Conservation (phyloP, 2,113 vertebrate species). For the Emydocephalus ijimae region DNA sequence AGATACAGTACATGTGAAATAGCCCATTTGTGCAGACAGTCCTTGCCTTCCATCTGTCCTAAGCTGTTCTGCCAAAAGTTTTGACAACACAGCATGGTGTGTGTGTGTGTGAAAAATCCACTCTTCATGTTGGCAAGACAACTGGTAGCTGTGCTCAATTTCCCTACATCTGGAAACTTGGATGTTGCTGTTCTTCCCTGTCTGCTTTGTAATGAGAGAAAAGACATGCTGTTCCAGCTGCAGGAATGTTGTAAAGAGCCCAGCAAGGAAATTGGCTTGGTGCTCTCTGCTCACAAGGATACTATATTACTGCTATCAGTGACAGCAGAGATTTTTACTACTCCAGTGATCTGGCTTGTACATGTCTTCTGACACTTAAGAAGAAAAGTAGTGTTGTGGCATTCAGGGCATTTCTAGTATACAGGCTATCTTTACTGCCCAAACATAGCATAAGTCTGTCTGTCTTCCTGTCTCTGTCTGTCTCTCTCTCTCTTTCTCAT, state of each 20-base stretch:
- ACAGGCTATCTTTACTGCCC: not conserved
- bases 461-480: not conserved
- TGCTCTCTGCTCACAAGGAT: not conserved
- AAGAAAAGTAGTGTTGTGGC: not conserved
- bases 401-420: not conserved
- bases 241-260: constrained; percentile 6
- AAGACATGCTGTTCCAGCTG: constrained; percentile 16
- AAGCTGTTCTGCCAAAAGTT: constrained; percentile 2
- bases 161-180: constrained; percentile 17
- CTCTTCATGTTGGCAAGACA: not conserved
- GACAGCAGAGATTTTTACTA: not conserved
- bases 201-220: constrained; percentile 9
- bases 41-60: constrained; percentile 19
- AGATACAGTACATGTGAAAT: not conserved
- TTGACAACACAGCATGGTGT: not conserved
- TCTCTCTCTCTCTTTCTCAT: rapidly evolving
- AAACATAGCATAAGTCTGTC: not conserved
- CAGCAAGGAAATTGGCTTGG: not conserved
- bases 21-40: not conserved
- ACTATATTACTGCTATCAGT: not conserved
- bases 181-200: not conserved
- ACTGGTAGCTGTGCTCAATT: not conserved
- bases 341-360: not conserved
- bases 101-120: not conserved
- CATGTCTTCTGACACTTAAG: not conserved